These are phyloP conservation scores for Percina caprodes DNA, from an alignment of 2,113 vertebrate species.

Conservation along the genomic window DNA sequence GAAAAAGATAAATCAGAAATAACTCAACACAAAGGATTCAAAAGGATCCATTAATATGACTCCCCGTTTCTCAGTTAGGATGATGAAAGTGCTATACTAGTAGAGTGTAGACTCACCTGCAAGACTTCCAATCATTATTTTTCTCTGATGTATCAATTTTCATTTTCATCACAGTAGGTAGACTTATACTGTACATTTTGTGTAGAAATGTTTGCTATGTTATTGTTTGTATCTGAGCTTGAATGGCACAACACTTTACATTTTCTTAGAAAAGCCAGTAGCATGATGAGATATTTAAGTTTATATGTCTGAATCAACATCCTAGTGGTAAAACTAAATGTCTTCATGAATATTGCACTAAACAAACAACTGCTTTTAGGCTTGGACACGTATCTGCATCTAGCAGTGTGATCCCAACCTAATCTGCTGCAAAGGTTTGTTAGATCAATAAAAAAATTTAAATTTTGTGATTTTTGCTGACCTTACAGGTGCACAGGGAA, in stretches of 20 bases:
- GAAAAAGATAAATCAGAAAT: slow-evolving; percentile 75
- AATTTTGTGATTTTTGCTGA: slow-evolving; percentile 35
- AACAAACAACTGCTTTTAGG: slow-evolving; percentile 24
- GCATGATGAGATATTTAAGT: slow-evolving; percentile 1
- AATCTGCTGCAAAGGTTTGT: slow-evolving; percentile 27
- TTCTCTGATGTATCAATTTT: slow-evolving; percentile 62
- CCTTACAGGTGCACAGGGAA: slow-evolving; percentile 36
- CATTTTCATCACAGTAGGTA: slow-evolving; percentile 70
- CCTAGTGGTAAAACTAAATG: not conserved
- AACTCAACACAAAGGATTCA: slow-evolving; percentile 71
- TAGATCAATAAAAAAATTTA: slow-evolving; percentile 35
- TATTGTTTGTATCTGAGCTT: not conserved
- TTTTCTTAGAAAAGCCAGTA: not conserved
- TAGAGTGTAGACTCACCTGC: slow-evolving; percentile 51
- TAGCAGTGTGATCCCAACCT: slow-evolving; percentile 9
- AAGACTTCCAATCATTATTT: slow-evolving; percentile 61
- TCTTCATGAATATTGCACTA: slow-evolving; percentile 18
- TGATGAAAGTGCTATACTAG: slow-evolving; percentile 57
- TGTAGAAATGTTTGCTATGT: slow-evolving; percentile 17
- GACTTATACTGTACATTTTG: slow-evolving; percentile 33
- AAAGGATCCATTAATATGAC: slow-evolving; percentile 69
- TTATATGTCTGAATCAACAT: slow-evolving; percentile 27
- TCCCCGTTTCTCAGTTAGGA: slow-evolving; percentile 57
- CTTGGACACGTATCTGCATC: slow-evolving; percentile 32
- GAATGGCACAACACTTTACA: not conserved